These are phyloP conservation scores for Lymantria dispar DNA, from an alignment of 2,888 invertebrate species.

Conservation along the genomic window DNA sequence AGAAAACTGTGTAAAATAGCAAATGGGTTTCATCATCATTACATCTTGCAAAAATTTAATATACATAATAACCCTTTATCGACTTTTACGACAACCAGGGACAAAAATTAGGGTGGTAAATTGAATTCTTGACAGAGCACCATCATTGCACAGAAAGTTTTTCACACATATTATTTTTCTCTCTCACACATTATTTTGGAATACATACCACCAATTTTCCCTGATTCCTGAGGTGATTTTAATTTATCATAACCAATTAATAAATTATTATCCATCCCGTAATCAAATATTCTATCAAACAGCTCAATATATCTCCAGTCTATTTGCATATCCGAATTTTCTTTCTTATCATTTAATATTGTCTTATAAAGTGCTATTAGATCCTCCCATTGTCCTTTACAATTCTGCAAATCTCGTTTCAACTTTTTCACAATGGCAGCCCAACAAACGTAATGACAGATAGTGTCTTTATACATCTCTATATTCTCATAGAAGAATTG, in stretches of 20 bases:
- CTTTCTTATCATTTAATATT: slow-evolving; percentile 65
- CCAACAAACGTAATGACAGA: slow-evolving; percentile 68
- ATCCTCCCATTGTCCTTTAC: slow-evolving; percentile 61
- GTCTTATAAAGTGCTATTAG: slow-evolving; percentile 54
- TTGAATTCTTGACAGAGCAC: no score
- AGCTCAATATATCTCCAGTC: slow-evolving; percentile 73
- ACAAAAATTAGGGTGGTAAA: no score
- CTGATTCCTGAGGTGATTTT: slow-evolving; percentile 15
- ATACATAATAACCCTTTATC: no score
- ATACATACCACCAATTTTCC: slow-evolving; percentile 51
- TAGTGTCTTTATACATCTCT: slow-evolving; percentile 61
- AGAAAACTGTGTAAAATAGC: no score
- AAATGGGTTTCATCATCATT: no score
- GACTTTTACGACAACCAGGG: no score
- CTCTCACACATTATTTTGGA: no score
- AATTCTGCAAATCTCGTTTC: slow-evolving; percentile 36
- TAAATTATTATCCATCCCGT: slow-evolving; percentile 65
- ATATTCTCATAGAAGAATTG: slow-evolving; percentile 62
- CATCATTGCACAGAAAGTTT: no score
- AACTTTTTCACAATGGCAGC: slow-evolving; percentile 50
- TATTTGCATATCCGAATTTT: slow-evolving; percentile 67
- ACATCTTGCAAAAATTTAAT: no score
- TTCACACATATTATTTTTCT: no score
- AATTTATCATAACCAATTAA: slow-evolving; percentile 52
- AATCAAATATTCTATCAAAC: slow-evolving; percentile 73